Base-by-base conservation (phyloP, 2,113 vertebrate genomes). In the Paraplagusia blochii region DNA sequence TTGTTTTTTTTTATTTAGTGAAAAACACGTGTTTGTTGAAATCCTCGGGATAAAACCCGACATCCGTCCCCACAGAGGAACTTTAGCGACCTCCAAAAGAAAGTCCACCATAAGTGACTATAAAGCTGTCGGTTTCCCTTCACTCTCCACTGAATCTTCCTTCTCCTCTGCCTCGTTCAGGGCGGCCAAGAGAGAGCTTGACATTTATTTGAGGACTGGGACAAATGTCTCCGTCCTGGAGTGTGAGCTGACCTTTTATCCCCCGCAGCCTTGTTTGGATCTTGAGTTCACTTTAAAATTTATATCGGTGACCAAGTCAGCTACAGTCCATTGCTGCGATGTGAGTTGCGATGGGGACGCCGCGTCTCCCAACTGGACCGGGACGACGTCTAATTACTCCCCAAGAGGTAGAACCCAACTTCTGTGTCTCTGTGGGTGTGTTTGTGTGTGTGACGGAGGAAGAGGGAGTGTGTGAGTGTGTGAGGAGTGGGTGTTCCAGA, bases 311-410 rank as follows among this genome's bases (percentile, higher is more conserved):
- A 53, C 34, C 77, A 62, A 64, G 48, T 76, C 36, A 62, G 66
- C 59, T 69, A 38, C 73, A 19, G 29, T 14, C 1, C 9, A 65
- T 50, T 9, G 38, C 15, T 54, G 50, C 42, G 48, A 18, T 52
- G 19, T 68, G 44, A 71, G 49, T 18, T 48, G 58, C 17, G 22
- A 54, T 69, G 39, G 48, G 18, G 53, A 59, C 36, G 29, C 54
- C 47, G 36, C 14, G 57, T 42, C 46, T 58, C 56, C 7, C 52
- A 66, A 50, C 69, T 40, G 63, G 48, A 74, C 42, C 22, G 17
- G 16, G 38, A 54, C 38, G 61, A 49, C 18, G 33, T 76, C 72
- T 82, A 82, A 85, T 82, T 79, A 76, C 69, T 79, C 40, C 72
- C 66, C 36, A 7, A 38, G 74, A 72, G 82, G 53, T 33, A 52